Percentiles rank a stretch among this genome's conserved stretches.
These are phyloP conservation scores for Amphipoea oculea DNA, from an alignment of 2,888 invertebrate species.

Conservation along the genomic window DNA sequence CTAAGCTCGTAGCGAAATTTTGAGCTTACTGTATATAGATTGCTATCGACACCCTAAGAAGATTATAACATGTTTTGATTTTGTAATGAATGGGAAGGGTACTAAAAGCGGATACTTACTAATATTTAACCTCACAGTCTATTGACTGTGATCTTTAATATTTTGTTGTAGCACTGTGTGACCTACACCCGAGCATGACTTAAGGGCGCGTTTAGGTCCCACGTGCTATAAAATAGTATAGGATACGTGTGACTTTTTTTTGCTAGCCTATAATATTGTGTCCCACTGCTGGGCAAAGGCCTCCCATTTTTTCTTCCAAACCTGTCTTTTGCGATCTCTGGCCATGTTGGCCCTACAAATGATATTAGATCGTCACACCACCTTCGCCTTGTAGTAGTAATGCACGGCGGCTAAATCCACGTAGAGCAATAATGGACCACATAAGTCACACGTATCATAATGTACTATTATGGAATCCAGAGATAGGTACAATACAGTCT, in stretches of 20 bases:
- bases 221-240: not conserved
- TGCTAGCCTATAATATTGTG: too few relatives aligned
- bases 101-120: not conserved
- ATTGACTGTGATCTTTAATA: not conserved
- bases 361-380: too few relatives aligned
- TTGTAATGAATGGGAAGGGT: not conserved
- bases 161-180: not conserved
- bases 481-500: not conserved
- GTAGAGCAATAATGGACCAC: not conserved
- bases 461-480: not conserved
- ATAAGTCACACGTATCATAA: not conserved
- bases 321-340: not conserved
- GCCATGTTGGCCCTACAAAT: not conserved
- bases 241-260: too few relatives aligned
- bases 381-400: not conserved
- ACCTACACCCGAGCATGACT: not conserved
- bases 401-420: not conserved
- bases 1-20: not conserved
- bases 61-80: not conserved
- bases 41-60: not conserved
- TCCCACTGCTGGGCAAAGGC: not conserved
- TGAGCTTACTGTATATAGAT: not conserved
- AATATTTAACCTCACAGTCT: not conserved
- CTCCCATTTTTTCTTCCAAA: not conserved
- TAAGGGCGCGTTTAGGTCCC: too few relatives aligned